phyloP scores from a whole-genome alignment of 2,113 vertebrate species.

The Dipodomys ordii region DNA sequence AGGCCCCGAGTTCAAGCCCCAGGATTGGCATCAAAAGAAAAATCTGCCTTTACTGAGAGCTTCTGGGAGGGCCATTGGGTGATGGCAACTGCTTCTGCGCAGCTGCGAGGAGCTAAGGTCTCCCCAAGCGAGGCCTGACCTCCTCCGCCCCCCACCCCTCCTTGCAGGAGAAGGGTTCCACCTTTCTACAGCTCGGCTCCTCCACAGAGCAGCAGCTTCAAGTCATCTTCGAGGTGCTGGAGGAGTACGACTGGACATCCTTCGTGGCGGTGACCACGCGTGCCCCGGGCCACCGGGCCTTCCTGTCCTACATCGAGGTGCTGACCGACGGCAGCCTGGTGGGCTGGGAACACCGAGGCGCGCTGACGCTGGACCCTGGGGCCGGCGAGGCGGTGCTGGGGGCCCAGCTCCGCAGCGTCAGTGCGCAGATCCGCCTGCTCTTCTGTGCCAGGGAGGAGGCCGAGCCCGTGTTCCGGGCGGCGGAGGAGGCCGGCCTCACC shows the following conservation, averaged over 20 bases:
- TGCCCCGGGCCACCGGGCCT: conserved; percentile 95
- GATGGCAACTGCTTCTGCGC: no score
- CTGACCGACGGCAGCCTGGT: conserved; percentile 96
- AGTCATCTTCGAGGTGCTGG: conserved; percentile 97
- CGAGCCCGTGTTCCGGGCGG: conserved; percentile 92
- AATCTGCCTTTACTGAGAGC: no score
- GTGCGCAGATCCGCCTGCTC: conserved; percentile 95
- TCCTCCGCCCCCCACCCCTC: no score
- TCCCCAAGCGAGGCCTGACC: background rate
- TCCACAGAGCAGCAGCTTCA: conserved; percentile 95
- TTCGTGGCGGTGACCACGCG: conserved; percentile 95
- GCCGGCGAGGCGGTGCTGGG: conserved; percentile 91
- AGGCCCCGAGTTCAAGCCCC: no score
- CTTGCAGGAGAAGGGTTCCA: conserved; percentile 94
- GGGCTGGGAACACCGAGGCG: conserved; percentile 97
- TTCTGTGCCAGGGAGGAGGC: conserved; percentile 97
- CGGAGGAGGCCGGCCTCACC: conserved; percentile 92
- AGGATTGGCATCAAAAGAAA: no score
- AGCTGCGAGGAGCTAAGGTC: background rate
- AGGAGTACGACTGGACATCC: conserved; percentile 97
- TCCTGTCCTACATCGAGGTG: conserved; percentile 94
- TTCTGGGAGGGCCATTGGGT: no score
- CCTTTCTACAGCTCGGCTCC: conserved; percentile 96
- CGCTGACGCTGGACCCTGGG: conserved; percentile 92
- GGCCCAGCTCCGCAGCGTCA: conserved; percentile 93